phyloP scores from a whole-genome alignment of 2,888 invertebrate species.

The Scaptodrosophila latifasciaeformis region DNA sequence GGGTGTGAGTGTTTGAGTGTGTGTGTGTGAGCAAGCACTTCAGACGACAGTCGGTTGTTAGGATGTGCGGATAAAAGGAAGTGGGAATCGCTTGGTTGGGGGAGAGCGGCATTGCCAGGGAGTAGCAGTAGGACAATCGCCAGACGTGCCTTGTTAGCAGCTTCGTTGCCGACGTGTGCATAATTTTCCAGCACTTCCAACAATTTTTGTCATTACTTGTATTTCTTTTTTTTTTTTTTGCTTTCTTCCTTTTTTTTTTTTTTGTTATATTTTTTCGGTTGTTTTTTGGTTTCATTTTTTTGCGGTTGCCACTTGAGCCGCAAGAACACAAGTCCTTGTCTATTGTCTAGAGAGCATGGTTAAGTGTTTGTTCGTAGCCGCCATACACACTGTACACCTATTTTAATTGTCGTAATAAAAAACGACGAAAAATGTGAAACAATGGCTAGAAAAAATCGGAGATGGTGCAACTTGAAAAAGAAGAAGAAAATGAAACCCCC shows the following conservation, averaged over 20 bases:
- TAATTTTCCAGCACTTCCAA: slow-evolving; percentile 63
- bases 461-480: slow-evolving; percentile 14
- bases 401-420: slow-evolving; percentile 55
- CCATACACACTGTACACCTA: slow-evolving; percentile 52
- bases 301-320: slow-evolving; percentile 63
- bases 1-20: neutral
- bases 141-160: slow-evolving; percentile 34
- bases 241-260: slow-evolving; percentile 30
- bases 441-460: slow-evolving; percentile 21
- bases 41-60: slow-evolving; percentile 37
- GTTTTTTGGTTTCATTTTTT: slow-evolving; percentile 23
- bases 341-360: slow-evolving; percentile 67
- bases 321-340: slow-evolving; percentile 64
- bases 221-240: slow-evolving; percentile 23
- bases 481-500: too few relatives aligned
- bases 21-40: slow-evolving; percentile 32
- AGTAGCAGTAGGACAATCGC: too few relatives aligned
- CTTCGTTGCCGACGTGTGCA: slow-evolving; percentile 50
- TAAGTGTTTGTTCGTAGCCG: slow-evolving; percentile 63
- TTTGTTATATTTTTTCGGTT: slow-evolving; percentile 11
- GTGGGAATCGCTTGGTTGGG: neutral
- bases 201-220: slow-evolving; percentile 63
- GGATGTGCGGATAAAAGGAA: neutral
- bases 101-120: too few relatives aligned
- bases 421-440: slow-evolving; percentile 34